Evolutionary conservation across 2,888 invertebrate genomes (phyloP).

Genomic region (Lymantria monacha): DNA sequence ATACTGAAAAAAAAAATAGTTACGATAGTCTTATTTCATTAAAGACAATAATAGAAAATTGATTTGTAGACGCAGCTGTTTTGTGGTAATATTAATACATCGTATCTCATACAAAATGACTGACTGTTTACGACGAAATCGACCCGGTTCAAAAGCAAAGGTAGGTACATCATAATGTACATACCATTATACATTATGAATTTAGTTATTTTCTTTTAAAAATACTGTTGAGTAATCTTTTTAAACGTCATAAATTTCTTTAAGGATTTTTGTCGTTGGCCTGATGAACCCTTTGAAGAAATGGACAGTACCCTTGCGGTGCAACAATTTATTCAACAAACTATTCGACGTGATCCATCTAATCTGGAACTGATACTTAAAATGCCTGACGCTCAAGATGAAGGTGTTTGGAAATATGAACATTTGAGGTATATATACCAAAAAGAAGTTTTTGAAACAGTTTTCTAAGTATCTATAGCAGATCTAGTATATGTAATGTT

Average conservation of each 20-base stretch:
- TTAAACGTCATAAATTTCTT: neutral
- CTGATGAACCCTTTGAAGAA: conserved; percentile 98
- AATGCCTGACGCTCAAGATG: conserved; percentile 98
- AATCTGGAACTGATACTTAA: conserved; percentile 97
- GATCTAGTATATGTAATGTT: no score
- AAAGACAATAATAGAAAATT: neutral
- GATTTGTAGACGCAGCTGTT: neutral
- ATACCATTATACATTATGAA: no score
- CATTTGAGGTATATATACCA: conserved; percentile 89
- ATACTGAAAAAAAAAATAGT: neutral
- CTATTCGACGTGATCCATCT: conserved; percentile 95
- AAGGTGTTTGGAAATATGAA: conserved; percentile 99
- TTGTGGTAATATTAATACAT: neutral
- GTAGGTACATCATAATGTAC: conserved; percentile 61
- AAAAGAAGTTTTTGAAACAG: no score
- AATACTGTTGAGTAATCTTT: neutral
- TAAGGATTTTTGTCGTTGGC: conserved; percentile 98
- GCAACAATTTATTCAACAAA: conserved; percentile 99
- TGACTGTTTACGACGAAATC: conserved; percentile 92
- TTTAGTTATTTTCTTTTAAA: no score
- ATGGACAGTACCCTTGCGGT: conserved; percentile 99
- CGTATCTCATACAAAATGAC: conserved; percentile 83
- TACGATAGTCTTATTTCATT: neutral
- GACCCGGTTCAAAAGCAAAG: conserved; percentile 95
- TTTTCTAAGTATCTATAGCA: no score